Base-by-base conservation (phyloP, 2,797 vertebrate species). In the Lithobates pipiens region DNA sequence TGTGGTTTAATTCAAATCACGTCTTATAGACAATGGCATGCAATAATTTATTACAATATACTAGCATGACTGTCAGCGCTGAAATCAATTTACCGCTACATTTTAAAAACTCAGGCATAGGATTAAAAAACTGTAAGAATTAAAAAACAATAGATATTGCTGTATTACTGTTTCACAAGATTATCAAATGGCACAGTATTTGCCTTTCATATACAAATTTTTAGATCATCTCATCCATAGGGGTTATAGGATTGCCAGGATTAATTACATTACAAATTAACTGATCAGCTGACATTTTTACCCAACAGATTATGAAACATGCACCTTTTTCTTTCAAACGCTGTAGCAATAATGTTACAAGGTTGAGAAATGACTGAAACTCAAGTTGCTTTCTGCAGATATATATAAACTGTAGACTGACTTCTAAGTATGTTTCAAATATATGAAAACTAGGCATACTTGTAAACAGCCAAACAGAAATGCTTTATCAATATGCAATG, bases 401-500 rank as follows among this genome's bases (percentile, higher is more conserved):
- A 29, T 15, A 50, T 10, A 8, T 15, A 61, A 29, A 61, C 10
- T 29, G 18, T 11, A 76, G 36, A 61, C 23, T 76, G 74, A 32
- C 8, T 76, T 76, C 25, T 75, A 25, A 54, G 44, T 54, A 54
- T 75, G 73, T 21, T 27, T 75, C 11, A 74, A 7, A 25, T 75
- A 50, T 44, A 73, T 42, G 29, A 76, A 76, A 25, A 18, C 8
- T 3, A 0, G 23, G 16, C 42, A 57, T n/a, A 76, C 34, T 54
- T 57, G 46, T 57, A 34, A 34, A 32, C 25, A 21, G 27, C 16
- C 29, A n/a, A 27, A 34, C 10, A 57, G 32, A 13, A 76, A 23
- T 61, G 27, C 27, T 23, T 76, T 76, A 57, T 5, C 46, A 1
- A 7, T 61, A 15, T 29, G 11, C 16, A 76, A 76, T 76, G 4